Conservation (phyloP, 2,797 vertebrate genomes). For the Scolopax bukidnonensis region DNA sequence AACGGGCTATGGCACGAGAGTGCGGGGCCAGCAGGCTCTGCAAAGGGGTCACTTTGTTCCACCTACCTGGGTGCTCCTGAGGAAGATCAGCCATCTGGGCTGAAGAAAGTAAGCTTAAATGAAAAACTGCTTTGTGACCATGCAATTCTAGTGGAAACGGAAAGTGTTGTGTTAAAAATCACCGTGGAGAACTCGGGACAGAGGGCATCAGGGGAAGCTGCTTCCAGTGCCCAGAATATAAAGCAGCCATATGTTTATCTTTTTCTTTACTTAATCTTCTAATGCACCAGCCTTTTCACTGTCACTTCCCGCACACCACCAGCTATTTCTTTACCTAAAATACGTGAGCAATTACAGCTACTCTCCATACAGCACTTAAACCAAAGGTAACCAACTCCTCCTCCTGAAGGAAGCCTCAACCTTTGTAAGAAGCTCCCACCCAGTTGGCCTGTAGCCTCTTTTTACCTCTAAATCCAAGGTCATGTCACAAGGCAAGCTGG, state of each 20-base stretch:
- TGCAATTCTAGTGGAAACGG: not conserved
- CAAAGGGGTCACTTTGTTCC: not conserved
- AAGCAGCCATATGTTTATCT: not conserved
- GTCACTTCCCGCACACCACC: not conserved
- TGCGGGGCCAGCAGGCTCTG: not conserved
- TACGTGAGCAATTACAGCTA: not conserved
- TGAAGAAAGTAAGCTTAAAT: not conserved
- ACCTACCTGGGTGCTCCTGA: not conserved
- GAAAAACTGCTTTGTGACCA: not conserved
- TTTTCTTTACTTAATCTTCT: not conserved
- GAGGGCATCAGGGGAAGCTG: not conserved
- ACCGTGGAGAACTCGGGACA: not conserved
- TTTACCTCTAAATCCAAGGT: conserved; percentile 59
- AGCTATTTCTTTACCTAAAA: not conserved
- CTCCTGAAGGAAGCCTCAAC: not conserved
- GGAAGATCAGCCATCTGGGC: not conserved
- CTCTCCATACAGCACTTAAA: not conserved
- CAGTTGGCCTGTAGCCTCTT: not conserved
- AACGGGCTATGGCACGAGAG: not conserved
- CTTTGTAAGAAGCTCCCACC: not conserved
- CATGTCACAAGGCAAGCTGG: not conserved
- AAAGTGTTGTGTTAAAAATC: not conserved
- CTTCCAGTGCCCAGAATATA: not conserved
- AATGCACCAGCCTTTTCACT: not conserved
- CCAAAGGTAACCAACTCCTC: not conserved